Conservation (phyloP, 1,140 invertebrate genomes). For the Mycetomoellerius zeteki region DNA sequence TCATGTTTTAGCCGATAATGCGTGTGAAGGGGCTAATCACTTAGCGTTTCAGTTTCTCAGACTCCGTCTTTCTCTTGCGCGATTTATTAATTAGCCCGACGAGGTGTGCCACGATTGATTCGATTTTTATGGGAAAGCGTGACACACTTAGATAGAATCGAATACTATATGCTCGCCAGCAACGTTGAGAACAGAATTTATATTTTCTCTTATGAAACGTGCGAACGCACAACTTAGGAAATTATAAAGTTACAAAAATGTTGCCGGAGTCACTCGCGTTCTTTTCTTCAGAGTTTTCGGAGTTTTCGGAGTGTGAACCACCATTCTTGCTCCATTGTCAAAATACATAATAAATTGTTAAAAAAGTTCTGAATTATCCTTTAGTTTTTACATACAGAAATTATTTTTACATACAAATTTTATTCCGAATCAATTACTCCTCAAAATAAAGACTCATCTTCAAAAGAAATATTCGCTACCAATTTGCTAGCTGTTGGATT, state of each 20-base stretch:
- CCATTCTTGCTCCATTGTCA: background rate
- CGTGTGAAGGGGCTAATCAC: constrained; percentile 39
- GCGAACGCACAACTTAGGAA: background rate
- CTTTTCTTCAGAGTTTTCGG: background rate
- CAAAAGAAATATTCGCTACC: no score
- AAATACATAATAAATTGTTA: background rate
- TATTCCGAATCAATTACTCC: no score
- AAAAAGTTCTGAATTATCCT: no score
- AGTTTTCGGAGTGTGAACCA: background rate
- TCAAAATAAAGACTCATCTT: no score
- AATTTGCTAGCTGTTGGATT: no score
- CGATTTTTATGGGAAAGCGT: background rate
- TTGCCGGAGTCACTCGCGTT: background rate
- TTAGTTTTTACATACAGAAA: no score
- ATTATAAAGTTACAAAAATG: background rate
- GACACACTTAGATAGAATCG: background rate
- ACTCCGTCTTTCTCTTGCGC: background rate
- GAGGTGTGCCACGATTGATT: background rate
- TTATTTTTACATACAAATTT: no score
- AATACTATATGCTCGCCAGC: background rate
- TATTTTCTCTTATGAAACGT: background rate
- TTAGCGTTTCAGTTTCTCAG: constrained; percentile 17
- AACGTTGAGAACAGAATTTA: constrained; percentile 4
- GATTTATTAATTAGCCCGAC: constrained; percentile 38
- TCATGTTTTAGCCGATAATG: constrained; percentile 33